A percentile compares a stretch with the other conserved stretches of the same genome.
Conservation (phyloP, 2,797 vertebrate species). For the Astyanax mexicanus region DNA sequence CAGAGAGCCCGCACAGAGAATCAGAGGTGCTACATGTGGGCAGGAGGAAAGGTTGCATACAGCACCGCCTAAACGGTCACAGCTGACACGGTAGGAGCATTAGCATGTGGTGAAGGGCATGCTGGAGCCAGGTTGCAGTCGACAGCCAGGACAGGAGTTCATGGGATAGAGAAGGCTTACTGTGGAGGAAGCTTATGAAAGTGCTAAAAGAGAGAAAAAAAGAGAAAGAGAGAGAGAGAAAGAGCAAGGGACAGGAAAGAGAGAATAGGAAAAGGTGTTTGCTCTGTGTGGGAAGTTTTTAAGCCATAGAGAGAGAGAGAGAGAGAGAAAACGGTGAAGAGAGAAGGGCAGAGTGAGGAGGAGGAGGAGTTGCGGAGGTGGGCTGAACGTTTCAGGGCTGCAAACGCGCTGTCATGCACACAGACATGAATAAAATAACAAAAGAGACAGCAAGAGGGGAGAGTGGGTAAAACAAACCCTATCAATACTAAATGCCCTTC, state of each 20-base stretch:
- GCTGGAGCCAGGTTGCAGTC: slow-evolving; percentile 38
- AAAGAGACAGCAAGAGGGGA: slow-evolving; percentile 42
- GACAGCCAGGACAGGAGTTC: slow-evolving; percentile 22
- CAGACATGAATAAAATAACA: slow-evolving; percentile 43
- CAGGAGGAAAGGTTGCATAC: slow-evolving; percentile 9
- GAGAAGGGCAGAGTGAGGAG: slow-evolving; percentile 25
- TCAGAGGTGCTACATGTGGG: slow-evolving; percentile 6
- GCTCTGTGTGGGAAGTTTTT: slow-evolving; percentile 11
- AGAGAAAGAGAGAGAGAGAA: too few relatives aligned
- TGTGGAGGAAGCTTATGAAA: slow-evolving; percentile 33
- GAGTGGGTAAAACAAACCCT: slow-evolving; percentile 40
- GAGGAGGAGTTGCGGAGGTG: slow-evolving; percentile 11
- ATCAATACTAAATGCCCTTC: slow-evolving; percentile 37
- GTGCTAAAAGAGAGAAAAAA: neutral
- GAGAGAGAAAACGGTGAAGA: slow-evolving; percentile 30
- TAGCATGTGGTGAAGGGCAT: slow-evolving; percentile 54
- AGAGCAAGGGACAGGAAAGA: neutral
- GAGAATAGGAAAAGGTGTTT: slow-evolving; percentile 22
- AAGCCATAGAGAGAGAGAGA: neutral
- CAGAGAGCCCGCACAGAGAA: slow-evolving; percentile 28
- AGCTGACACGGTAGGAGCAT: slow-evolving; percentile 49
- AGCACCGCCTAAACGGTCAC: slow-evolving; percentile 33
- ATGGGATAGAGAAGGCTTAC: neutral
- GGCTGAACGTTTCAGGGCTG: slow-evolving; percentile 14
- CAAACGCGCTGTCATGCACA: neutral